These are phyloP conservation scores for Ephydatia muelleri DNA, from an alignment of 37 sponge, comb jelly and placozoan genomes.

Conservation along the genomic window DNA sequence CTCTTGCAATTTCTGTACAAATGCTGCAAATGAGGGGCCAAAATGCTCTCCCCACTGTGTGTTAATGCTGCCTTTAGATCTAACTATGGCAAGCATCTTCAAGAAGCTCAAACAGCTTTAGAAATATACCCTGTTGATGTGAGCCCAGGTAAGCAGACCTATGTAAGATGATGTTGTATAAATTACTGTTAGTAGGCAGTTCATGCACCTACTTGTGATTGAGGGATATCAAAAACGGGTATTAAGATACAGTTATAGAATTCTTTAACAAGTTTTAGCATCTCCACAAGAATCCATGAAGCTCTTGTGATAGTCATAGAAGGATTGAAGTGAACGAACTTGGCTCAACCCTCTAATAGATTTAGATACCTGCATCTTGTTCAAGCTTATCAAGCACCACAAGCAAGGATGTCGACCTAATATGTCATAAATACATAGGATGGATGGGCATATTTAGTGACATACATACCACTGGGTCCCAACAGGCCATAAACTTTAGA, in stretches of 20 bases:
- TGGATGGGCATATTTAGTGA: background rate
- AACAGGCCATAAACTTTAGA: slow-evolving; percentile 4
- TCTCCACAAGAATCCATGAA: background rate
- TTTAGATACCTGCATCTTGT: background rate
- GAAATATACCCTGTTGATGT: background rate
- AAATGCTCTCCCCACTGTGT: too few species aligned
- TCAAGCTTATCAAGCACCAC: slow-evolving; percentile 3
- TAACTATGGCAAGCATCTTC: background rate
- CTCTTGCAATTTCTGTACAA: too few species aligned
- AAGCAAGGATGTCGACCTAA: background rate
- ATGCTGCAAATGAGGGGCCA: too few species aligned
- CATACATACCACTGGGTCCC: slow-evolving; percentile 8
- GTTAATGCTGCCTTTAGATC: too few species aligned
- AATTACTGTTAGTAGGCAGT: background rate
- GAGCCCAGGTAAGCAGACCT: background rate
- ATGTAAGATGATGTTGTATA: background rate
- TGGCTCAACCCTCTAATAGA: background rate
- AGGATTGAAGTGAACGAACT: slow-evolving; percentile 2
- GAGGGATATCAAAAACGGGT: slow-evolving; percentile 6
- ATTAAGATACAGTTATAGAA: background rate
- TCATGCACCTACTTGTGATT: background rate
- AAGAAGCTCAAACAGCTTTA: background rate
- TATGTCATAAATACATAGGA: background rate
- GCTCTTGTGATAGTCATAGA: background rate
- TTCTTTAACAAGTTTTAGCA: background rate